Conservation (phyloP, 2,113 vertebrate species). For the Perca flavescens region DNA sequence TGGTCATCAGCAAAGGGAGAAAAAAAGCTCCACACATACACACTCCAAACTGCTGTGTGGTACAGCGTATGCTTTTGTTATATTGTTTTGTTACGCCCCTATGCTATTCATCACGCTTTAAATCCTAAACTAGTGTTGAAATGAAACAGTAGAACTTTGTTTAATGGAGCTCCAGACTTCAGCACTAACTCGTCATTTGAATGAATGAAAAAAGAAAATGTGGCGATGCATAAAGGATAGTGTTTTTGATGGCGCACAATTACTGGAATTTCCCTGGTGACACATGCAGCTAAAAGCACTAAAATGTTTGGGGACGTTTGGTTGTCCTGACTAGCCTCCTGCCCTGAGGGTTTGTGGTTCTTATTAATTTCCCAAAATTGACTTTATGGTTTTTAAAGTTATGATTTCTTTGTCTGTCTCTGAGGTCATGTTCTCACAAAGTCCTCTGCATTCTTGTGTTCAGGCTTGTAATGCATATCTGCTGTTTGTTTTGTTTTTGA, state of each 20-base stretch:
- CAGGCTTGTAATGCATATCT: conserved; percentile 30
- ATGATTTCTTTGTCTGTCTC: conserved; percentile 66
- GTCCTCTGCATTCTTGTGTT: conserved; percentile 33
- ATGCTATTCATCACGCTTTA: conserved; percentile 61
- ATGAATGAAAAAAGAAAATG: conserved; percentile 60
- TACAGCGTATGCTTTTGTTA: conserved; percentile 55
- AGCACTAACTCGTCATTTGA: conserved; percentile 55
- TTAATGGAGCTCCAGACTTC: conserved; percentile 68
- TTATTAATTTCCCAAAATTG: conserved; percentile 78
- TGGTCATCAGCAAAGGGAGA: conserved; percentile 56
- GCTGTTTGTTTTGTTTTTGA: conserved; percentile 19
- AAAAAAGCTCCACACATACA: conserved; percentile 31
- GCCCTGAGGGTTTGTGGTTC: conserved; percentile 61
- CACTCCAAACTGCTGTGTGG: conserved; percentile 33
- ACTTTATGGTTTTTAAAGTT: conserved; percentile 69
- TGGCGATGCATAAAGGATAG: conserved; percentile 77
- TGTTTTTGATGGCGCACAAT: conserved; percentile 64
- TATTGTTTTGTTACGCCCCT: conserved; percentile 32
- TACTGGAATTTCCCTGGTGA: conserved; percentile 76
- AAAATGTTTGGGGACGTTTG: conserved; percentile 74
- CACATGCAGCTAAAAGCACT: conserved; percentile 72
- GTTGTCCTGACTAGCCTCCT: conserved; percentile 63
- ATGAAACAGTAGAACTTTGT: conserved; percentile 66
- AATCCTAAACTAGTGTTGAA: conserved; percentile 63
- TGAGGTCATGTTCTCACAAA: conserved; percentile 54